Percentiles rank a stretch among this genome's conserved stretches.
phyloP scores from a whole-genome alignment of 2,888 invertebrate species.

The Ypsolopha scabrella region DNA sequence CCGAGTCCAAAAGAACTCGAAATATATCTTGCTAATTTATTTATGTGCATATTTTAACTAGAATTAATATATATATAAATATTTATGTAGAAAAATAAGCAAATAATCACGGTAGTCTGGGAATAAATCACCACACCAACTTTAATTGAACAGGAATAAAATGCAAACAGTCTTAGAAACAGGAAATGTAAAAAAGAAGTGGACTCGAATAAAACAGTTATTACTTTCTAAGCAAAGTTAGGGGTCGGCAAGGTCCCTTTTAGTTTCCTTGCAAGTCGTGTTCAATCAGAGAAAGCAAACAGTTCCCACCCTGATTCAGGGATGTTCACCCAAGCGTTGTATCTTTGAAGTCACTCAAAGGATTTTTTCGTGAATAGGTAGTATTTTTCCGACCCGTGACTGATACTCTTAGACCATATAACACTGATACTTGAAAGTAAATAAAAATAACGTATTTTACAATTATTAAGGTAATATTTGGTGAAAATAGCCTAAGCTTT shows the following conservation, averaged over 20 bases:
- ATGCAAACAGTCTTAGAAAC: conserved; percentile 18
- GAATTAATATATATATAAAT: no score
- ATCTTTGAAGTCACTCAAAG: background rate
- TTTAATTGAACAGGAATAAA: conserved; percentile 27
- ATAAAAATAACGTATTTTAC: background rate
- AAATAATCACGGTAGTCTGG: no score
- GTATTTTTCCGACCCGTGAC: background rate
- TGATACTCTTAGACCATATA: no score
- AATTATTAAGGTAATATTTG: background rate
- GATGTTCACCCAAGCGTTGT: conserved; percentile 4
- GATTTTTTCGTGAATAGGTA: background rate
- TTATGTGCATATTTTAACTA: no score
- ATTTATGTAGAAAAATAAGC: no score
- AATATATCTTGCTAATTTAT: no score
- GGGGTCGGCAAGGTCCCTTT: conserved; percentile 18
- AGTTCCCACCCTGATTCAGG: conserved; percentile 14
- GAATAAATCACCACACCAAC: conserved; percentile 14
- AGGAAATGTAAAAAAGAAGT: conserved; percentile 12
- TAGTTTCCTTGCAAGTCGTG: conserved; percentile 35
- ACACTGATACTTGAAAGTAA: background rate
- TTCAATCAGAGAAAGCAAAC: conserved; percentile 60
- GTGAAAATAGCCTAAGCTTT: no score
- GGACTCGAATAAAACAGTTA: conserved; percentile 33
- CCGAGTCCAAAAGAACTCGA: no score
- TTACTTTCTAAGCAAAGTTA: conserved; percentile 38